Base-by-base conservation (phyloP, 2,888 invertebrate genomes). In the Chalcis sispes region DNA sequence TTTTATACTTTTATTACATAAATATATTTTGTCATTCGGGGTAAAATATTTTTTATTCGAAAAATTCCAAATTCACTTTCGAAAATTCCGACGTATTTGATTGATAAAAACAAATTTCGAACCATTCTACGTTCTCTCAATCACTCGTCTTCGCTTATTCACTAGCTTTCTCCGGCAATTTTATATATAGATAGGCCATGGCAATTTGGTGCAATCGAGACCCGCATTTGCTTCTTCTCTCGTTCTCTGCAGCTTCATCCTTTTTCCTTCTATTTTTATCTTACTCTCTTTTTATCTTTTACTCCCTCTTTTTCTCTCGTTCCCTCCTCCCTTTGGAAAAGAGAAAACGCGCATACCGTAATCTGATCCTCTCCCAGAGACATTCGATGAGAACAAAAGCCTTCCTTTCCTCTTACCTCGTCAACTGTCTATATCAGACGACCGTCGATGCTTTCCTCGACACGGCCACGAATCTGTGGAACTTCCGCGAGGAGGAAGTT, bases 121-220 rank as follows among this genome's bases (percentile, higher is more conserved):
- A n/a, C n/a, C n/a, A n/a, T n/a, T n/a, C n/a, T n/a, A n/a, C n/a
- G n/a, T n/a, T n/a, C n/a, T n/a, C n/a, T n/a, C n/a, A n/a, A n/a
- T n/a, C n/a, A n/a, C n/a, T n/a, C n/a, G n/a, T n/a, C n/a, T 15
- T 42, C 62, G 8, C 18, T 36, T 36, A 15, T 13, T 56, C 48
- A 27, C 32, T 62, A 29, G 36, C 46, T 54, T 29, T 23, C 80
- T 73, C 75, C 82, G 81, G 83, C 83, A 81, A 82, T 82, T 81
- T 82, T 83, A 81, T 79, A 80, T 56, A 56, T 32, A 82, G 81
- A 25, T 36, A 15, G 18, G 23, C 56, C 25, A 18, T 3, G 80
- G 79, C 82, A 81, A 83, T 84, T 84, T 82, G 79, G 81, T 82
- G 84, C 85, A 83, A 82, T 83, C 83, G 83, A 84, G 82, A 81